These are phyloP conservation scores for Caenorhabditis afra DNA, from an alignment of 2,888 invertebrate species.

Conservation along the genomic window DNA sequence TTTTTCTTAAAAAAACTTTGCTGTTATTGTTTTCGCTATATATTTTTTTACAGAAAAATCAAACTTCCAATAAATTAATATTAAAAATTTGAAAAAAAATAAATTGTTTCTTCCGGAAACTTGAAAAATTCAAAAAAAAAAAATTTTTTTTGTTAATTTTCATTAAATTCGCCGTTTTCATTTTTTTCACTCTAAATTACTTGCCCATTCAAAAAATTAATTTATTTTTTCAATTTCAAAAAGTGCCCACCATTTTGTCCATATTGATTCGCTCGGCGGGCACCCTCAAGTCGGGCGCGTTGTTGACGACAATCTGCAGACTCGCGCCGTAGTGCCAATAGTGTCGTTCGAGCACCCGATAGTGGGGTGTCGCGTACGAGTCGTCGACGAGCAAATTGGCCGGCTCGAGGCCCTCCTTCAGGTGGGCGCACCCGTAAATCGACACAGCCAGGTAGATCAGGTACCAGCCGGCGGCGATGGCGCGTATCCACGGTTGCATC, in stretches of 20 bases:
- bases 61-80: no score
- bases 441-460: slow-evolving; percentile 70
- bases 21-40: no score
- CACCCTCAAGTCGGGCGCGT: slow-evolving; percentile 71
- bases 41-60: no score
- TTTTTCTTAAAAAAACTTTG: no score
- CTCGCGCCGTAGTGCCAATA: slow-evolving; percentile 74
- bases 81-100: slow-evolving; percentile 9
- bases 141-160: no score
- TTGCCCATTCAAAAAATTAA: no score
- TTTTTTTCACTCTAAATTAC: no score
- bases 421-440: slow-evolving; percentile 71
- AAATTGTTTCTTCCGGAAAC: no score
- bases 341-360: slow-evolving; percentile 68
- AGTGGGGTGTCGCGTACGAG: slow-evolving; percentile 75
- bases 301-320: slow-evolving; percentile 73
- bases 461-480: slow-evolving; percentile 72
- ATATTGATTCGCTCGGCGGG: slow-evolving; percentile 62
- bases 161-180: no score
- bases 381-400: slow-evolving; percentile 72
- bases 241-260: slow-evolving; percentile 60
- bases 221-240: no score
- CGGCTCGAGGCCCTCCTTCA: slow-evolving; percentile 76
- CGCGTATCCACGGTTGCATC: slow-evolving; percentile 74
- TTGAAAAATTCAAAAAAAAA: no score